These are phyloP conservation scores for Acyrthosiphon pisum DNA, from an alignment of 1,140 invertebrate species.

Conservation along the genomic window DNA sequence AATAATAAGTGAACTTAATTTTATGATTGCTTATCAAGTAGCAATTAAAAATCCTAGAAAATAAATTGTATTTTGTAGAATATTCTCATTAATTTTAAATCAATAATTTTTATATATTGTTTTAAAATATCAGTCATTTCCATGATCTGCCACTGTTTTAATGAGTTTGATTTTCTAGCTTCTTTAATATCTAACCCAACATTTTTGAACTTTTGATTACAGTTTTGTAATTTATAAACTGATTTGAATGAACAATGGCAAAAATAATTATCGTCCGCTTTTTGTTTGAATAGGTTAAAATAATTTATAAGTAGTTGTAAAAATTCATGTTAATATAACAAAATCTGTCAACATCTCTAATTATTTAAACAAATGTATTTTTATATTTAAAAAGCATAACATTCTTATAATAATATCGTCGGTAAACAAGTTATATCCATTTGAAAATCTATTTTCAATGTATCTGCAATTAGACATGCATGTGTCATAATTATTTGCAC, in stretches of 20 bases:
- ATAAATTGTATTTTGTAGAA: not conserved
- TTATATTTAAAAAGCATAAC: not conserved
- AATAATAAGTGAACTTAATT: not conserved
- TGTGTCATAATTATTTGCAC: not conserved
- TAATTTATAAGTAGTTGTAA: not conserved
- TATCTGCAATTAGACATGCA: not conserved
- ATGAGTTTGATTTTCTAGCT: conserved; percentile 44
- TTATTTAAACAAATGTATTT: not conserved
- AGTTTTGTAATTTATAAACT: not conserved
- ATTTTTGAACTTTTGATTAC: not conserved
- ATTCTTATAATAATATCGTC: not conserved
- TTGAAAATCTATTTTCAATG: too few species aligned
- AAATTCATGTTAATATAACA: not conserved
- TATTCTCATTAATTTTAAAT: not conserved
- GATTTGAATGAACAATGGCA: not conserved
- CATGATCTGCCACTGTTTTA: conserved; percentile 25
- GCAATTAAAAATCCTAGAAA: not conserved
- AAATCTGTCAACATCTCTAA: not conserved
- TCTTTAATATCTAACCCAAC: conserved; percentile 43
- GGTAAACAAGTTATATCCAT: too few species aligned
- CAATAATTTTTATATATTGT: not conserved
- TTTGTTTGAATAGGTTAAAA: conserved; percentile 32
- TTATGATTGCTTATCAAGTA: not conserved
- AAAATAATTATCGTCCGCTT: not conserved
- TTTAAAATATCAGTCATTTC: not conserved